These are phyloP conservation scores for Drosophila vallismaia DNA, from an alignment of 2,888 invertebrate species.

Conservation along the genomic window DNA sequence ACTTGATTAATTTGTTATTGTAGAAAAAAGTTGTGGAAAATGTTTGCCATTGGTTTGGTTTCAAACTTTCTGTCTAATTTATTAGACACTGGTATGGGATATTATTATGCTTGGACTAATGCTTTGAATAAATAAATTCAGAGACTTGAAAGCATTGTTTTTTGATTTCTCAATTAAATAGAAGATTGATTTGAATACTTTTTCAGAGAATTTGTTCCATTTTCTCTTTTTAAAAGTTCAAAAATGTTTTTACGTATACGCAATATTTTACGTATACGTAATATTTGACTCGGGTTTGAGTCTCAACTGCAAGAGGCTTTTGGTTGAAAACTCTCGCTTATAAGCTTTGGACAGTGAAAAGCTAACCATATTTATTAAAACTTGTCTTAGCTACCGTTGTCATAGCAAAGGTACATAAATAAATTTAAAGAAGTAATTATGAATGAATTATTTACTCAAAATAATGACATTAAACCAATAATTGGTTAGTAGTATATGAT, in stretches of 20 bases:
- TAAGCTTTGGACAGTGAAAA: background rate
- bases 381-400: slow-evolving; percentile 1
- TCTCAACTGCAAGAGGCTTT: background rate
- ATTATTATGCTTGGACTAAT: background rate
- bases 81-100: background rate
- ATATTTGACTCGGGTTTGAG: background rate
- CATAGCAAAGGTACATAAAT: background rate
- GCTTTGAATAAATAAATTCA: no score
- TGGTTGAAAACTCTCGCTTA: background rate
- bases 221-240: no score
- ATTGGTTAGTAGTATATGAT: background rate
- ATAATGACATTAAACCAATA: background rate
- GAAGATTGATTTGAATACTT: no score
- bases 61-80: background rate
- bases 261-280: background rate
- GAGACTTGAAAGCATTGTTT: no score
- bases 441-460: background rate
- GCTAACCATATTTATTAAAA: background rate
- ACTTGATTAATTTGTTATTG: slow-evolving; percentile 55
- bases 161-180: no score
- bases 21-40: background rate
- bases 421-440: background rate
- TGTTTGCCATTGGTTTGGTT: background rate
- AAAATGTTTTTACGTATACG: no score
- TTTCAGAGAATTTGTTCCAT: no score